These are phyloP conservation scores for Hyposmocoma kahamanoa DNA, from an alignment of 1,140 invertebrate species.

Conservation along the genomic window DNA sequence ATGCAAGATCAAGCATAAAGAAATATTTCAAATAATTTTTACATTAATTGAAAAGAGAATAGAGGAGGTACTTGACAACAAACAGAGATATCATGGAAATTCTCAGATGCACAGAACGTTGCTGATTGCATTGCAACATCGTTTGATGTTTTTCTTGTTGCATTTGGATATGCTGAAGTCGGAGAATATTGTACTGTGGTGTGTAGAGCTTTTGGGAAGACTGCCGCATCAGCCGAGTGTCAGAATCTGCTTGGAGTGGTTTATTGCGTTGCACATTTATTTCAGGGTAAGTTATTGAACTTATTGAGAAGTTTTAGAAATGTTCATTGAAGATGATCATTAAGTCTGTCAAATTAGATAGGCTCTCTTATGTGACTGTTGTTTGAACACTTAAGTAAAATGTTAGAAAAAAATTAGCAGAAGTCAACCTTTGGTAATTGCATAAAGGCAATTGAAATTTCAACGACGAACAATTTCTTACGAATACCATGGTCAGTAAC, in stretches of 20 bases:
- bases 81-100: conserved; percentile 53
- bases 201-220: conserved; percentile 37
- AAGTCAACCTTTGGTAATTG: too few relatives aligned
- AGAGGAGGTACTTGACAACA: conserved; percentile 45
- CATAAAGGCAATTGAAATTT: too few relatives aligned
- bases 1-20: conserved; percentile 29
- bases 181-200: conserved; percentile 27
- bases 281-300: conserved; percentile 33
- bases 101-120: conserved; percentile 39
- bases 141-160: conserved; percentile 33
- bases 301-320: too few relatives aligned
- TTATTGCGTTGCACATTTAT: conserved; percentile 39
- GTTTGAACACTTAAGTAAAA: too few relatives aligned
- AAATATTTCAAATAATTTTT: conserved; percentile 28
- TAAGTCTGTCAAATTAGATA: not conserved
- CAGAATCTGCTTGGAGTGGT: conserved; percentile 49
- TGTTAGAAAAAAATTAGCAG: too few relatives aligned
- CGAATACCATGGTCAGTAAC: too few relatives aligned
- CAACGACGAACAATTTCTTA: too few relatives aligned
- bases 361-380: not conserved
- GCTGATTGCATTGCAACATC: conserved; percentile 35
- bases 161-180: conserved; percentile 20
- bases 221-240: conserved; percentile 52
- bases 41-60: conserved; percentile 36
- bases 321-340: too few relatives aligned